Base-by-base conservation (phyloP, 1,140 invertebrate species). In the Macrostomum lignano region DNA sequence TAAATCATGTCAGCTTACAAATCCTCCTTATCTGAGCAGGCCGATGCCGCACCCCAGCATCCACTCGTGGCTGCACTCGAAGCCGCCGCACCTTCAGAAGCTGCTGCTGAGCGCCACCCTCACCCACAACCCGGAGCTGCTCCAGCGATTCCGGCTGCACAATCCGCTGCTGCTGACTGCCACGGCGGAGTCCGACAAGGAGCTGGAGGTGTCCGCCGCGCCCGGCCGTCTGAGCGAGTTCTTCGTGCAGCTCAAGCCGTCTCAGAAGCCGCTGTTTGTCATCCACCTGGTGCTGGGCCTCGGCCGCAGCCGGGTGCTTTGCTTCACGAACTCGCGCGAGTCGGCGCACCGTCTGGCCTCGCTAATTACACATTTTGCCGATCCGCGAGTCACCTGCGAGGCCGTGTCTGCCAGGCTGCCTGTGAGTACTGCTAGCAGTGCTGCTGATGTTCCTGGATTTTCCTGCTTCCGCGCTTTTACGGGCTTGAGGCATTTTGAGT, bases 51-150 rank as follows among this genome's bases (percentile, higher is more conserved):
- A n/a, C n/a, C n/a, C n/a, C n/a, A n/a, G n/a, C n/a, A n/a, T n/a
- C n/a, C n/a, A n/a, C 17, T 35, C 21, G 29, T 32, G 19, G 20
- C 19, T 3, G 14, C 17, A 21, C 22, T 25, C 22, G 25, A n/a
- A n/a, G n/a, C n/a, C n/a, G n/a, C n/a, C n/a, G n/a, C n/a, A n/a
- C n/a, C n/a, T n/a, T n/a, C 82, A 93, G 38, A 93, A 91, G 53
- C 57, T 94, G 4, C 56, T 94, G 7, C 84, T 91, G 47, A 93
- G 84, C 9, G 86, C 86, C 4, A 94, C 88, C 3, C 51, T 94
- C 7, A 77, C 81, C 1, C 76, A 84, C 47, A 79, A 94, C 63
- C 81, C 84, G 5, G 81, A 94, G 58, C 76, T 81, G 49, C 60
- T 96, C 15, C 69, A 77, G 42, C 66, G 71, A 36, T 63, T 91